Evolutionary conservation across 2,113 vertebrate species (phyloP), one percentile per base, ranked within the genome.

Genomic region (Sylvietta virens): DNA sequence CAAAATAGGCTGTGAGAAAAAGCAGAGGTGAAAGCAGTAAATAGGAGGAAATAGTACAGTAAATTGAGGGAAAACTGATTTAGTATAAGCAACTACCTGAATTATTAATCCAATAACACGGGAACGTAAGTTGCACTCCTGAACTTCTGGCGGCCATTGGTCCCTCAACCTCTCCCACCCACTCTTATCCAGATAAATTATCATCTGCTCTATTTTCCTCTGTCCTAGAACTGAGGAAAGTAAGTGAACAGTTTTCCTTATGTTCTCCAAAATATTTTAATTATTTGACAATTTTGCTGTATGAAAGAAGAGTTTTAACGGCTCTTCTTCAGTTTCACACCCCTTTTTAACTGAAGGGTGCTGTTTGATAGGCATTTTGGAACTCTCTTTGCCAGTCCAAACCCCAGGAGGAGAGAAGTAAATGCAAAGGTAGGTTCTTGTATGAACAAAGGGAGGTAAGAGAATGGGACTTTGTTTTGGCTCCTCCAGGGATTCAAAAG

Each of bases 381-480:
- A 92, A 98, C 98, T 24, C 23, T 42, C 98, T 97, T 97, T 53
- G 92, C 98, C 69, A 98, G 98, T 39, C 77, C 97, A 94, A 66
- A 97, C 98, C 27, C 97, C 98, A 11, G 90, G 98, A 58, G 98
- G 98, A 62, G 98, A 99, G 96, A 97, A 97, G 20, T 97, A 72
- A 99, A 98, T 92, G 98, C 98, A 27, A 99, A 99, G 97, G 98
- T 98, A 88, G 94, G 80, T 77, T 57, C 28, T 85, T 35, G 20
- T 47, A 35, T 19, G 35, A 82, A 76, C 20, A 61, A 81, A 88
- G 45, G 20, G 42, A 92, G 23, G 20, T 58, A 61, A 53, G 74
- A 77, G 54, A 86, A 69, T 9, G 24, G 19, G 47, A 18, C 23
- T 45, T 44, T 58, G 39, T n/a, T 86, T 94, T 81, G 65, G 48